Base-by-base conservation (phyloP, 2,113 vertebrate species). In the Rhinichthys klamathensis region DNA sequence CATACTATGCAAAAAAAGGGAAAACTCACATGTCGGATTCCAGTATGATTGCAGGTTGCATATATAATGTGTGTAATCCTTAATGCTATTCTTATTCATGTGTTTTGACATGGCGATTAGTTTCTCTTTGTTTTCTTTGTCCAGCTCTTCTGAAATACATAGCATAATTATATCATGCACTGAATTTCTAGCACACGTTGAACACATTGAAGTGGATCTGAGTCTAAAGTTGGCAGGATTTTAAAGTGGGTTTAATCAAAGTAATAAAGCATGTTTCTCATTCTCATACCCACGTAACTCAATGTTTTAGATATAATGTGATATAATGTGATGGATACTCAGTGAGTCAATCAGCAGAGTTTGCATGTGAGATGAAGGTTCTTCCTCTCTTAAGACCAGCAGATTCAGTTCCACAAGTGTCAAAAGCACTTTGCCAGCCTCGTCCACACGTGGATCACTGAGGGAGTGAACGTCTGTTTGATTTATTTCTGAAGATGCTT, bases 321-420 rank as follows among this genome's bases (percentile, higher is more conserved):
- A 41, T 41, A 7, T 61, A 51, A 35, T 25, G 25, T n/a, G 0
- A 25, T 70, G 8, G 0, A 69, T 49, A 77, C 74, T 78, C 58
- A 84, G 44, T 10, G 78, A 38, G 1, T 54, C 11, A 13, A 41
- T 41, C 3, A 84, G 27, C n/a, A n/a, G n/a, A 13, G 11, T 38
- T 27, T 49, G 18, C 21, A 63, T n/a, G 27, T 65, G 12, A 16
- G 18, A 13, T 32, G 58, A 60, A 56, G 10, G 44, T 8, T 84
- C 60, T 15, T 84, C 61, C 13, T 35, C 46, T 46, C 4, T 41
- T 3, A 78, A 67, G 23, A 56, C 12, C 13, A 51, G 16, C 67
- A 54, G 73, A 63, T 44, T 85, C 32, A 85, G 3, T 18, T 85
- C 27, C 60, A 85, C 23, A 60, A 79, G 77, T 1, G 11, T 61